Evolutionary conservation across 2,113 vertebrate species (phyloP).

Genomic region (Clarias magur): DNA sequence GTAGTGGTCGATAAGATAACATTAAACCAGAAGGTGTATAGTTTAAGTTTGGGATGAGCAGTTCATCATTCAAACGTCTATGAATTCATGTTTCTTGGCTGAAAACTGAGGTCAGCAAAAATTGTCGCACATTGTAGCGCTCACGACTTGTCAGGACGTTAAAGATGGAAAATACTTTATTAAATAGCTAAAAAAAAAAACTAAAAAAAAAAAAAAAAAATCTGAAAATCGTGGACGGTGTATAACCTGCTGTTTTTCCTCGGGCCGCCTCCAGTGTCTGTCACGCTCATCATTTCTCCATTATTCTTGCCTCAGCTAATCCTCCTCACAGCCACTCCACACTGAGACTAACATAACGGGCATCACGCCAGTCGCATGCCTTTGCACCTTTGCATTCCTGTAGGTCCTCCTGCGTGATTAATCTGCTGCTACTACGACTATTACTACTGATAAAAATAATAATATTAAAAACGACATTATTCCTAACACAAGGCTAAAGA

Average conservation of each 20-base stretch:
- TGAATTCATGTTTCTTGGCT: neutral
- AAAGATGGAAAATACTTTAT: constrained; percentile 25
- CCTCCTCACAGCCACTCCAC: constrained; percentile 35
- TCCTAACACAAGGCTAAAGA: neutral
- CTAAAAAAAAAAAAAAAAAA: neutral
- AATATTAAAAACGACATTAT: neutral
- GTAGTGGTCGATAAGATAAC: neutral
- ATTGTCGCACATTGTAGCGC: neutral
- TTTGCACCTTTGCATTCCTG: neutral
- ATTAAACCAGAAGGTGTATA: no score
- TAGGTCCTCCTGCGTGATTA: neutral
- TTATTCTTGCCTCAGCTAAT: constrained; percentile 42
- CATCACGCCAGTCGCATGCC: constrained; percentile 6
- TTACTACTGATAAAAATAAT: neutral
- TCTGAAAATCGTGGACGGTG: neutral
- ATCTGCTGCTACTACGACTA: no score
- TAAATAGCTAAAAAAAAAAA: constrained; percentile 15
- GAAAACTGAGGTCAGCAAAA: neutral
- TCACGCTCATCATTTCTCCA: constrained; percentile 37
- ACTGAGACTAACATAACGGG: constrained; percentile 31
- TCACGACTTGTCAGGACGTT: neutral
- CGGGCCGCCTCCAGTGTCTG: constrained; percentile 12
- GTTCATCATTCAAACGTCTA: neutral
- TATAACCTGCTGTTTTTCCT: neutral
- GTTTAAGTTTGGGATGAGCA: neutral